Evolutionary conservation across 1,140 invertebrate genomes (phyloP), one percentile per base, ranked within the genome.

Genomic region (Apolygus lucorum): DNA sequence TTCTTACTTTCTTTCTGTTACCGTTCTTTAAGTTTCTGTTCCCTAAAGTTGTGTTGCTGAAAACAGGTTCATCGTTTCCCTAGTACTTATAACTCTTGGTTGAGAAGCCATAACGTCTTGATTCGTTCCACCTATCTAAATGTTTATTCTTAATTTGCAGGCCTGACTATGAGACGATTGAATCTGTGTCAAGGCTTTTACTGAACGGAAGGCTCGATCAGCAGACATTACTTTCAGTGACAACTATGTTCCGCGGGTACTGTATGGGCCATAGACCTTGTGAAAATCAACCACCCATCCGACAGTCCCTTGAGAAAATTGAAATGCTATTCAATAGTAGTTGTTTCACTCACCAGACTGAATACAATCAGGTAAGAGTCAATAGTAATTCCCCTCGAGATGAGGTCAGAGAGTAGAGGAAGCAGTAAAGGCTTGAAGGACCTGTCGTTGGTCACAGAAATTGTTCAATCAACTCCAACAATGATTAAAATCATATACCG

Each of bases 201-300:
- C 74, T 79, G 0, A 72, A 78, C 21, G 74, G 77, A 27, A 70
- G 74, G 11, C 73, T 78, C 14, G 83, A 88, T 28, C 81, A 85
- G 26, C 83, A 86, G 25, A 83, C 89, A 66, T 82, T 84, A 28
- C 79, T 92, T 42, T 86, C 87, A 26, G 84, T 88, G 21, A 86
- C 89, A 0, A 83, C 89, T 0, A 83, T 90, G 73, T 83, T 89
- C 21, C 86, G 90, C 69, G 85, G 88, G 0, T 91, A 84, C 74
- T 91, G 90, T 74, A 82, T 79, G 59, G 79, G 85, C 49, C 78
- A 81, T 71, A 59, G 74, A 0, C 73, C 82, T 24, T 87, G 86
- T 72, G 73, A 73, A 0, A 72, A 76, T 76, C 71, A 79, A 73
- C 67, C 77, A 71, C 24, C 76, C 86, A 67, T 71, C 1, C 1